Conservation (phyloP, 2,797 vertebrate species). For the Emys orbicularis region DNA sequence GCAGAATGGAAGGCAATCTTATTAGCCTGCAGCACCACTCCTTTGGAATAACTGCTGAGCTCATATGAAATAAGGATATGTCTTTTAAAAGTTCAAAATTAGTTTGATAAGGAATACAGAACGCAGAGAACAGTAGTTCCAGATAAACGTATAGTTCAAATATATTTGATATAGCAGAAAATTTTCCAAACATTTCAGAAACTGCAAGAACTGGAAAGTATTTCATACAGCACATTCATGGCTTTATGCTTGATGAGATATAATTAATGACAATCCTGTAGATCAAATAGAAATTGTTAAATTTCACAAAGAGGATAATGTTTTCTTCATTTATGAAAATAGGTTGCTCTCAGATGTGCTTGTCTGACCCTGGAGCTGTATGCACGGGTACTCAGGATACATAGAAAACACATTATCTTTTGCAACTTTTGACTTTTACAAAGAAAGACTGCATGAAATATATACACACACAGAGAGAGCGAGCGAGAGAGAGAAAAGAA, state of each 20-base stretch:
- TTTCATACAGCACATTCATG: constrained; percentile 52
- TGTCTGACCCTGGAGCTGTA: constrained; percentile 54
- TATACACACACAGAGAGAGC: constrained; percentile 42
- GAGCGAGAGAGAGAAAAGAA: constrained; percentile 47
- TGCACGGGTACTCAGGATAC: constrained; percentile 12
- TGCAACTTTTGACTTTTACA: constrained; percentile 43
- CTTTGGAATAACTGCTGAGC: constrained; percentile 61
- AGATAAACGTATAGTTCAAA: constrained; percentile 63
- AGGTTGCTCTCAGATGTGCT: constrained; percentile 52
- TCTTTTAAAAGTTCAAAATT: constrained; percentile 54
- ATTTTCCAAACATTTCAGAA: constrained; percentile 50
- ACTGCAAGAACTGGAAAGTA: constrained; percentile 31
- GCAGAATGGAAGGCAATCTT: constrained; percentile 44
- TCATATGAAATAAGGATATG: constrained; percentile 33
- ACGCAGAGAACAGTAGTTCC: constrained; percentile 61
- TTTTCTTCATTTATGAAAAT: constrained; percentile 70
- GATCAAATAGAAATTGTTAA: constrained; percentile 56
- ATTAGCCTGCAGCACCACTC: constrained; percentile 9
- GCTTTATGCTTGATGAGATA: constrained; percentile 49
- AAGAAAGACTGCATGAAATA: constrained; percentile 60
- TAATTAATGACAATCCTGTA: constrained; percentile 25
- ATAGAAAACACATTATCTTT: background rate
- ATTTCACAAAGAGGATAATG: constrained; percentile 66
- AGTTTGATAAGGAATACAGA: constrained; percentile 67
- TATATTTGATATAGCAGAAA: constrained; percentile 53